Percentiles rank a stretch among this genome's conserved stretches.
Evolutionary conservation across 2,113 vertebrate species (phyloP).

Genomic region (Tonatia bakeri): DNA sequence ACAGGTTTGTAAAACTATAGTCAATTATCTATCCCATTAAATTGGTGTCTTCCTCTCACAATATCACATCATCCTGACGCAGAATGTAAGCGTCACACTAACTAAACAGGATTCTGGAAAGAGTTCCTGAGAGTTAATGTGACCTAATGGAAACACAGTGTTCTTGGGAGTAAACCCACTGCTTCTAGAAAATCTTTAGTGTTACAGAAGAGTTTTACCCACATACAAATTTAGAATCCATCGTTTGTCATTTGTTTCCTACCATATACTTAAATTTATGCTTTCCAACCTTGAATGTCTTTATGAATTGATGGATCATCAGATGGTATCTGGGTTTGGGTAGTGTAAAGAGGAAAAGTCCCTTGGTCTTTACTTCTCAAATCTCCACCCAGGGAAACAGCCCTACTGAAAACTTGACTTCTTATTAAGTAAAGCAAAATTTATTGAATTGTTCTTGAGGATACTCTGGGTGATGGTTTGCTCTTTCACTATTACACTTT

Average conservation of each 20-base stretch:
- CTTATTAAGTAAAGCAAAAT: slow-evolving; percentile 6
- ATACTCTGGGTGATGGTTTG: not conserved
- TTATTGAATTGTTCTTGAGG: not conserved
- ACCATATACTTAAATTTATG: not conserved
- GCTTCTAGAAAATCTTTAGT: not conserved
- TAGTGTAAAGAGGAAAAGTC: not conserved
- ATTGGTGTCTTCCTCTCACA: not conserved
- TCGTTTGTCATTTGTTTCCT: not conserved
- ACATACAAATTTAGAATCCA: not conserved
- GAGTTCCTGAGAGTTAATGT: not conserved
- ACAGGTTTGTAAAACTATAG: not conserved
- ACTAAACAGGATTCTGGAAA: not conserved
- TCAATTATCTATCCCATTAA: not conserved
- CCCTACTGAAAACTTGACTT: not conserved
- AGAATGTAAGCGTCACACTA: not conserved
- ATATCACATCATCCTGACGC: not conserved
- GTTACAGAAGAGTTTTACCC: not conserved
- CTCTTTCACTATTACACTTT: slow-evolving; percentile 14
- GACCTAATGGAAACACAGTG: not conserved
- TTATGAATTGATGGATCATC: not conserved
- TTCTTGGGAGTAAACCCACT: not conserved
- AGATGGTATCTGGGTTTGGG: not conserved
- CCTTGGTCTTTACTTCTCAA: not conserved
- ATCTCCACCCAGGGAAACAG: not conserved
- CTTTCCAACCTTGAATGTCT: not conserved